Evolutionary conservation across 2,888 invertebrate species (phyloP), one percentile per base, ranked within the genome.

Genomic region (Drosophila maculinotata): DNA sequence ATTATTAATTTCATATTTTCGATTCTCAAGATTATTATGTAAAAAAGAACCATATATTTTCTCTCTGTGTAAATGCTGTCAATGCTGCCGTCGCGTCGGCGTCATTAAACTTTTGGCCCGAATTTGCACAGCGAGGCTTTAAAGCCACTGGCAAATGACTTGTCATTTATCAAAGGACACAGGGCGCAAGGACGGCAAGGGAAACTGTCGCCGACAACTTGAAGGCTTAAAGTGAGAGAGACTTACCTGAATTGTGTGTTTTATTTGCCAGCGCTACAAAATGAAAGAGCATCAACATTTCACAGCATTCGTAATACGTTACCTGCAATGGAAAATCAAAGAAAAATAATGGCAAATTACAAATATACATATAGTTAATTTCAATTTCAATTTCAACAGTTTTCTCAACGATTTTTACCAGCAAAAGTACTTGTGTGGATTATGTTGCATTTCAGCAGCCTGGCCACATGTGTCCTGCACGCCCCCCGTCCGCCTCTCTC

Each of bases 181-280:
- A 36, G 25, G 9, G 9, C n/a, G n/a, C 9, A 39, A 9, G 14
- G 15, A 42, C 48, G 38, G 51, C n/a, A 42, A 49, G 30, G 33
- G 41, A 35, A 45, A 47, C 14, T 3, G 23, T 7, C 28, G 15
- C 9, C 7, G 12, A 10, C 5, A 36, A 30, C 35, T 51, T 64
- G 7, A 54, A 48, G 20, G n/a, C 36, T 31, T 33, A 30, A 56
- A 38, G n/a, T 33, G 12, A 25, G 26, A 15, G 26, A n/a, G 53
- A 84, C 84, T 84, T 84, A 84, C 84, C 84, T 84, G 69, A 9
- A n/a, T n/a, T n/a, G n/a, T n/a, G n/a, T n/a, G n/a, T 8, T 33
- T 44, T 47, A 6, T 17, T n/a, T n/a, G n/a, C 17, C 25, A 26
- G 41, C 15, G 14, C 52, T 57, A 47, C 20, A 30, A 36, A 39